Base-by-base conservation (phyloP, 2,888 invertebrate genomes). In the Pachymerium ferrugineum region DNA sequence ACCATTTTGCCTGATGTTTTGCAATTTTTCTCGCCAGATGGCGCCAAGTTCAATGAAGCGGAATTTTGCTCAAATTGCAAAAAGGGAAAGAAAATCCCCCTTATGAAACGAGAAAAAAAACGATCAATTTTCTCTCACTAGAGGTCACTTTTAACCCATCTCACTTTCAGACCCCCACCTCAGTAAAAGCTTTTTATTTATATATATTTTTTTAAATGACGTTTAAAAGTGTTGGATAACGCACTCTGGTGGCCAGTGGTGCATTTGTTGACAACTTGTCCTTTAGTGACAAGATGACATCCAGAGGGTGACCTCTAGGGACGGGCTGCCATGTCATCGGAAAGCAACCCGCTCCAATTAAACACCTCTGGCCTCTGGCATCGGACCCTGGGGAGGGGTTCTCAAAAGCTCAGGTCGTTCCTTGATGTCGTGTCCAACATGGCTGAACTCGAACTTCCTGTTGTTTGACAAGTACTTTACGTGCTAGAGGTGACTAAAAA, bases 241-340 rank as follows among this genome's bases (percentile, higher is more conserved):
- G 47, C 47, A 54, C 47, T 54, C 47, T 54, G 47, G 47, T 54
- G 47, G 47, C 47, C 47, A 54, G 47, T 22, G 47, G 47, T 19
- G 47, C 47, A 54, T 54, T 54, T 54, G 47, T 54, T 54, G 47
- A 54, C 47, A 54, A 54, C 47, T 54, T 54, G 47, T 54, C 47
- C 47, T 54, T 54, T 54, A 22, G 19, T 54, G 47, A 54, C 47
- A 54, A 54, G 47, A 16, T 54, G 47, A 54, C 47, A 54, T 54
- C 22, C 19, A 10, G 47, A 1, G 47, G n/a, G 19, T 54, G 47
- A 54, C 47, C 47, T 22, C 47, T 16, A 54, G 47, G 47, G 47
- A 54, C 47, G 10, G 47, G 16, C 47, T 54, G 47, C 47, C 47
- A 54, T 54, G 47, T 54, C 47, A 54, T 54, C 47, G 47, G 47